Conservation (phyloP, 2,888 invertebrate genomes). For the Zaprionus obscuricornis region DNA sequence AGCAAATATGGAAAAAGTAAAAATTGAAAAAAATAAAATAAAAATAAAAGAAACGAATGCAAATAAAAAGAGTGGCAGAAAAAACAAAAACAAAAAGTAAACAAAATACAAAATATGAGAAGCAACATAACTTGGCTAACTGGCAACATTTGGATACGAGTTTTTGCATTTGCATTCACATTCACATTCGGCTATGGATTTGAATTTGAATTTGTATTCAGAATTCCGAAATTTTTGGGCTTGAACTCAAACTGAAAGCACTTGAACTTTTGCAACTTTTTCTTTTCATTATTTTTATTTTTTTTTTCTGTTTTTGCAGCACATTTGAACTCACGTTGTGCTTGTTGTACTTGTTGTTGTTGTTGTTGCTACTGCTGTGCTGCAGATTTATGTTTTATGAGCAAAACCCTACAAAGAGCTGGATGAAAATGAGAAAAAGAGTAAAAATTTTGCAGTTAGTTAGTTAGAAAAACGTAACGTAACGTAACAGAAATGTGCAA, state of each 20-base stretch:
- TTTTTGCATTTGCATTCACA: conserved; percentile 29
- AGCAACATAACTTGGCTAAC: conserved; percentile 10
- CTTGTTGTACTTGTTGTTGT: conserved; percentile 19
- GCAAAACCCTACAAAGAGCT: conserved; percentile 12
- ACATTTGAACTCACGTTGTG: no score
- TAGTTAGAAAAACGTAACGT: conserved; percentile 21
- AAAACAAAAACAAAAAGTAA: conserved; percentile 25
- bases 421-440: conserved; percentile 6
- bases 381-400: conserved; percentile 67
- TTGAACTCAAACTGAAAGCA: conserved; percentile 1
- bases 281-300: conserved; percentile 28
- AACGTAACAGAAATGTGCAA: conserved; percentile 8
- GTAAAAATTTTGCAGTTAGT: no score
- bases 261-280: conserved; percentile 56
- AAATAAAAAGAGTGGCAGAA: conserved; percentile 25
- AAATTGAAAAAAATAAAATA: conserved; percentile 13
- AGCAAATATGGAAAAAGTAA: conserved; percentile 44
- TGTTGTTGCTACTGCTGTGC: conserved; percentile 34
- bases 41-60: conserved; percentile 39
- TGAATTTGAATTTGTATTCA: conserved; percentile 31
- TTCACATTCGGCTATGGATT: no score
- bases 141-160: conserved; percentile 28
- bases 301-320: conserved; percentile 3
- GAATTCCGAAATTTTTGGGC: no score
- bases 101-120: conserved; percentile 8